Evolutionary conservation across 2,797 vertebrate genomes (phyloP).

Genomic region (Sphaeramia orbicularis): DNA sequence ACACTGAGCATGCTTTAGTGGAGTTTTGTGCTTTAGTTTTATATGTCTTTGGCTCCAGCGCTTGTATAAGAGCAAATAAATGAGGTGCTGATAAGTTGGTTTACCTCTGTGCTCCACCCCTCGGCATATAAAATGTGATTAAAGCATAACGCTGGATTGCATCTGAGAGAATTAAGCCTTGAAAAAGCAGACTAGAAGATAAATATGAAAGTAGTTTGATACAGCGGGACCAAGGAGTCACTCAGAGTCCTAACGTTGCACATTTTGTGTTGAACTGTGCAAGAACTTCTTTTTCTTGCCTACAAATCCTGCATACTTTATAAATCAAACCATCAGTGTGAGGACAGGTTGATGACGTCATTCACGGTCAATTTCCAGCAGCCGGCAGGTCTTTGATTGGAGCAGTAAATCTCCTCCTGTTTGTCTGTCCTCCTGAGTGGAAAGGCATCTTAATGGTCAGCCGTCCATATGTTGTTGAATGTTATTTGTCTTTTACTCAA

Average conservation of each 20-base stretch:
- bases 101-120: conserved; percentile 63
- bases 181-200: conserved; percentile 4
- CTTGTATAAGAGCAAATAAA: conserved; percentile 12
- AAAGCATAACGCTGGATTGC: conserved; percentile 58
- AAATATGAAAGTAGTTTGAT: background rate
- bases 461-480: conserved; percentile 50
- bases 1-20: too few species aligned
- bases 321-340: conserved; percentile 72
- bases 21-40: conserved; percentile 8
- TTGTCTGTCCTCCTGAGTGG: conserved; percentile 60
- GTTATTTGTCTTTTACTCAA: conserved; percentile 29
- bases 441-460: conserved; percentile 55
- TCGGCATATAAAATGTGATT: conserved; percentile 69
- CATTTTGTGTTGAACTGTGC: conserved; percentile 18
- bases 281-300: conserved; percentile 2
- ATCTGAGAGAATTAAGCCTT: conserved; percentile 31
- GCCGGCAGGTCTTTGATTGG: conserved; percentile 74
- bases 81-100: conserved; percentile 66
- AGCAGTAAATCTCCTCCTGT: conserved; percentile 77
- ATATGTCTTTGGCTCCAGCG: conserved; percentile 25
- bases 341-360: conserved; percentile 79
- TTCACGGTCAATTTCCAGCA: conserved; percentile 81
- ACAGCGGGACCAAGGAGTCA: conserved; percentile 16
- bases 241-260: conserved; percentile 3
- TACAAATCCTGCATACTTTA: conserved; percentile 51